Evolutionary conservation across 1,140 invertebrate genomes (phyloP), one percentile per base, ranked within the genome.

Genomic region (Lamellibrachia luymesi): DNA sequence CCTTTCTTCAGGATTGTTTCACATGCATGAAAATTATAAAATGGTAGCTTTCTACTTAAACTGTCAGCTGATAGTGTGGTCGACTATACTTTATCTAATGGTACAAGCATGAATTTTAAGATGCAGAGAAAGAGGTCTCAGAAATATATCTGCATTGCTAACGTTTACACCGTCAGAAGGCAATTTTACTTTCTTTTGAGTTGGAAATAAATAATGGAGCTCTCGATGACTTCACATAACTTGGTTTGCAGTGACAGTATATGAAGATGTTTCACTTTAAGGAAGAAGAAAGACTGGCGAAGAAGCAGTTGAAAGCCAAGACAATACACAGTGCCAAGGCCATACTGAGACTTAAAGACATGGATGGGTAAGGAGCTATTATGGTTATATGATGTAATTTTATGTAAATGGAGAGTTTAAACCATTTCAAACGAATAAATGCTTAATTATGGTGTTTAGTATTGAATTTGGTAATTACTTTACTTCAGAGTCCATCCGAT

Each of bases 341-440:
- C 93, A 92, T 90, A 50, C 93, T 96, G 17, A 93, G 94, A 89
- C 91, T 93, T 80, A 94, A 95, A 49, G 97, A 98, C 95, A 97
- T 98, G 94, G 98, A 98, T 96, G 97, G 94, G 95, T 95, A 94
- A 94, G 92, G 22, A 7, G 64, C 22, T 22, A 13, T 90, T 50
- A n/a, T 90, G 64, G 22, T 27, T 93, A 93, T 92, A 22, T 80
- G 64, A 80, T 2, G 64, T 80, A 80, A 22, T 80, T 10, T 22
- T 80, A 56, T 56, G 52, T 56, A 13, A 56, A 38, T 38, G 38
- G 38, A 38, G 38, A 38, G 38, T 38, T 38, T 38, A 38, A 38
- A 0, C 38, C 38, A 38, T 38, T 38, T 38, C 38, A 38, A 38
- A 38, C 38, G 38, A 38, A 38, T 38, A 38, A 38, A 38, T 38